Percentiles rank a stretch among this genome's conserved stretches.
Evolutionary conservation across 2,797 vertebrate genomes (phyloP).

Genomic region (Malacoraja senta): DNA sequence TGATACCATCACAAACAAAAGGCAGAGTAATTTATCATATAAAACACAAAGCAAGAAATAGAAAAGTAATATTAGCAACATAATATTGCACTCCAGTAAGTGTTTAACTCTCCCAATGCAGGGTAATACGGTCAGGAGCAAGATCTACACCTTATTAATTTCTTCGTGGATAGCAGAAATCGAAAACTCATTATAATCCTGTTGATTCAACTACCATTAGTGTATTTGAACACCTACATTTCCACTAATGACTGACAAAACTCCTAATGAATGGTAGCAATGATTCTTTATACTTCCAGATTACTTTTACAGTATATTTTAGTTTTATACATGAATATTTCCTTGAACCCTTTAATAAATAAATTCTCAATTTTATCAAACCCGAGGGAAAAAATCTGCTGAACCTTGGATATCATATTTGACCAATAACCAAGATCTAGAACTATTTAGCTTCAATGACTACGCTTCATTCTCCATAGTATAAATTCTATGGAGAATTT

Average conservation of each 20-base stretch:
- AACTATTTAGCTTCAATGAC: neutral
- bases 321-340: neutral
- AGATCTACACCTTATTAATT: neutral
- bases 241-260: too few relatives aligned
- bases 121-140: neutral
- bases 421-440: neutral
- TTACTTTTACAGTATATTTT: neutral
- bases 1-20: neutral
- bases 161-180: neutral
- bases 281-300: neutral
- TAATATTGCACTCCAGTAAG: neutral
- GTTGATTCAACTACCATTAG: neutral
- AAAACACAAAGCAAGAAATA: neutral
- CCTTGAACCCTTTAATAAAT: neutral
- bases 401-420: neutral
- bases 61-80: neutral
- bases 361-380: neutral
- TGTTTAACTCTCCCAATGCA: neutral
- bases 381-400: neutral
- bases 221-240: neutral
- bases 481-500: too few relatives aligned
- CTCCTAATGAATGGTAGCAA: neutral
- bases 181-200: neutral
- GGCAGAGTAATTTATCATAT: neutral
- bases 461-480: neutral